Conservation (phyloP, 2,113 vertebrate genomes). For the Microcebus ravelobensis region DNA sequence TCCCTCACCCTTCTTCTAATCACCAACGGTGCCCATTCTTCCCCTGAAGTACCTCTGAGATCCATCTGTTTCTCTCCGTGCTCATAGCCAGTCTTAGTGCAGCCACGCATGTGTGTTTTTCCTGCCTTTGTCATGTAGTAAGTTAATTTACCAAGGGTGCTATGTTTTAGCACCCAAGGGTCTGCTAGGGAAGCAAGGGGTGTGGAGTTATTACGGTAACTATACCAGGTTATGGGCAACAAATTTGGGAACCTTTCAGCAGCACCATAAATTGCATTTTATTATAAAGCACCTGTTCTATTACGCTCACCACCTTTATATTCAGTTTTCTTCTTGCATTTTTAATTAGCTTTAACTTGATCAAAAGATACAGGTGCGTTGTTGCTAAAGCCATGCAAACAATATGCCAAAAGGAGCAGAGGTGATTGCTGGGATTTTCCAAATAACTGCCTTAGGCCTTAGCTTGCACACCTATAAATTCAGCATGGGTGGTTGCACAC, state of each 20-base stretch:
- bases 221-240: neutral
- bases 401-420: neutral
- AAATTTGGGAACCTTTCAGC: neutral
- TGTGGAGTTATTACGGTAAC: neutral
- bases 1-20: neutral
- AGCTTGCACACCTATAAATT: neutral
- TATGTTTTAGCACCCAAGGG: neutral
- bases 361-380: slow-evolving; percentile 3
- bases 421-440: neutral
- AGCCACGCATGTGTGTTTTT: neutral
- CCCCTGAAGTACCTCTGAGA: neutral
- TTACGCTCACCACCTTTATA: neutral
- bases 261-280: neutral
- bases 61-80: neutral
- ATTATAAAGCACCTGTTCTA: neutral
- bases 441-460: neutral
- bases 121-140: neutral
- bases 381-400: neutral
- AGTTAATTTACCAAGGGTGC: neutral
- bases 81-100: neutral
- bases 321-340: neutral
- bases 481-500: no score
- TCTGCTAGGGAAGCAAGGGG: neutral
- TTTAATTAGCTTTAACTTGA: slow-evolving; percentile 13
- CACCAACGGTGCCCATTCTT: accelerated